These are phyloP conservation scores for Ruditapes philippinarum DNA, from an alignment of 1,140 invertebrate genomes.

Conservation along the genomic window DNA sequence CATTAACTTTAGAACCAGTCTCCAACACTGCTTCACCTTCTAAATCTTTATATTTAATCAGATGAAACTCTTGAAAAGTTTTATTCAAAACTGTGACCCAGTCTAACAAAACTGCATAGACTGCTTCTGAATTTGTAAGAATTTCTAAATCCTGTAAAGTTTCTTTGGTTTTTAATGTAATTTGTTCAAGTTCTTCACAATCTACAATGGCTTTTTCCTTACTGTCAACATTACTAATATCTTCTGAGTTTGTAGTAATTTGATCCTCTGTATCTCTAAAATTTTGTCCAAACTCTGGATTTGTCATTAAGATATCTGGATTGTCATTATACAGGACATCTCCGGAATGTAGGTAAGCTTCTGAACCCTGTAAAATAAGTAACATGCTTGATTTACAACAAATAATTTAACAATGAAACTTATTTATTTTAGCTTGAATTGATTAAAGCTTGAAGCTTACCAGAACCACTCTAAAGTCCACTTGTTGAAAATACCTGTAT, in stretches of 20 bases:
- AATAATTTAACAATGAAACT: too few species aligned
- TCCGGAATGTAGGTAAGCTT: slow-evolving; percentile 23
- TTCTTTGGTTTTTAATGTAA: slow-evolving; percentile 16
- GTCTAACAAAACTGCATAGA: slow-evolving; percentile 8
- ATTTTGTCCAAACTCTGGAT: background rate
- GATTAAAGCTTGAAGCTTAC: too few species aligned
- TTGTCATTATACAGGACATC: background rate
- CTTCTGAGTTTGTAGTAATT: background rate
- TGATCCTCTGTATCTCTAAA: background rate
- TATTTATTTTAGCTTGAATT: too few species aligned
- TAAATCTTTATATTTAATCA: background rate
- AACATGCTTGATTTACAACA: too few species aligned
- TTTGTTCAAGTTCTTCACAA: background rate
- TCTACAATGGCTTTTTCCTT: slow-evolving; percentile 4
- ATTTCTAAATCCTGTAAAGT: slow-evolving; percentile 15
- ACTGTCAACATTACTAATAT: background rate
- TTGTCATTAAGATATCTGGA: background rate
- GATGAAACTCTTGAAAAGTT: slow-evolving; percentile 45
- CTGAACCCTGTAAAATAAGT: slow-evolving; percentile 24
- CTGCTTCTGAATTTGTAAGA: slow-evolving; percentile 2
- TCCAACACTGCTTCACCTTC: background rate
- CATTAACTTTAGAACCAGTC: background rate
- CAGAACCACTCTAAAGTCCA: too few species aligned
- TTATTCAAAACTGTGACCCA: slow-evolving; percentile 58
- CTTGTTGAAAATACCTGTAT: too few species aligned